A percentile compares a stretch with the other conserved stretches of the same genome.
phyloP scores from a whole-genome alignment of 2,888 invertebrate species.

The Aspidapion aeneum region DNA sequence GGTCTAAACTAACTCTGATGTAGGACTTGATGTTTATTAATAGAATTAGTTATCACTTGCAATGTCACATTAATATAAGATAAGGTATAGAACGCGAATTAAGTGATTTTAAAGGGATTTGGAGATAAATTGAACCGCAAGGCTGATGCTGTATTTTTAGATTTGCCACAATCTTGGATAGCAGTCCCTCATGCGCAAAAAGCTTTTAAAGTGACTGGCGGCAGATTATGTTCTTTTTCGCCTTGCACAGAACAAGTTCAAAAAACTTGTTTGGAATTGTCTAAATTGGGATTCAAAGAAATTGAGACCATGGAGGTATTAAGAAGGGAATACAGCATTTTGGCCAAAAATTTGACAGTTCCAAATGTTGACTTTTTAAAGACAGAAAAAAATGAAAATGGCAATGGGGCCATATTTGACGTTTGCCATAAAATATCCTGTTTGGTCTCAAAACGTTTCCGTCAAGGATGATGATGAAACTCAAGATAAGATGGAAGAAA shows the following conservation, averaged over 20 bases:
- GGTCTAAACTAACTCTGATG: too few relatives aligned
- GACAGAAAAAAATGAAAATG: slow-evolving; percentile 35
- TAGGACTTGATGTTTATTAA: too few relatives aligned
- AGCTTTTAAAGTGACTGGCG: slow-evolving; percentile 77
- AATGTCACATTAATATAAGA: too few relatives aligned
- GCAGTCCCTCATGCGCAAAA: slow-evolving; percentile 76
- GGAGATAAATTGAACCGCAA: slow-evolving; percentile 62
- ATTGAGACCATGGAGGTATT: slow-evolving; percentile 85
- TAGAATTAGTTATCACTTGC: too few relatives aligned
- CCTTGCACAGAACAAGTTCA: slow-evolving; percentile 99
- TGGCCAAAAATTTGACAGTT: slow-evolving; percentile 61
- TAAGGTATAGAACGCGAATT: too few relatives aligned
- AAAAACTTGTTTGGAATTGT: slow-evolving; percentile 71
- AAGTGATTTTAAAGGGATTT: slow-evolving; percentile 82
- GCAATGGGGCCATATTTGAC: too few relatives aligned
- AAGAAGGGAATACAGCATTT: slow-evolving; percentile 72
- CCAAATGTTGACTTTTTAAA: slow-evolving; percentile 69
- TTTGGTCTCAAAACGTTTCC: background rate
- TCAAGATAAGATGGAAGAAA: background rate
- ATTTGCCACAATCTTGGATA: slow-evolving; percentile 93
- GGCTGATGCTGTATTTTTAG: slow-evolving; percentile 95
- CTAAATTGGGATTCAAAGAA: slow-evolving; percentile 75
- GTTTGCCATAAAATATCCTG: slow-evolving; percentile 65
- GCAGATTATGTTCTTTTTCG: slow-evolving; percentile 91
- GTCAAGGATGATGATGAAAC: background rate